Conservation (phyloP, 2,113 vertebrate species). For the Podarcis muralis region DNA sequence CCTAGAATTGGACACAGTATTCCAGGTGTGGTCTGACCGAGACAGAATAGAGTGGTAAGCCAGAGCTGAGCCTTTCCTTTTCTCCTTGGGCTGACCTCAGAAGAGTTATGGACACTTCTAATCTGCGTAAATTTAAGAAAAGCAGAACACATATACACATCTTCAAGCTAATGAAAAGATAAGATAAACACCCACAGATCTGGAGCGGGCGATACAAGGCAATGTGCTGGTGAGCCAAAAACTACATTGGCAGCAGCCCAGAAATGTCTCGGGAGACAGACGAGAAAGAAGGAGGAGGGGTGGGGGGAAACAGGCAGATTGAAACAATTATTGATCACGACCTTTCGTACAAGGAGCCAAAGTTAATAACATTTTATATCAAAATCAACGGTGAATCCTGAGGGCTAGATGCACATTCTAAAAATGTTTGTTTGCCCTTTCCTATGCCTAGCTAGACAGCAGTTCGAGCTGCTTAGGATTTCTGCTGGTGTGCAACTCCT, state of each 20-base stretch:
- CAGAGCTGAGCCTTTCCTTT: not conserved
- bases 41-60: too few relatives aligned
- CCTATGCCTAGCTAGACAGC: not conserved
- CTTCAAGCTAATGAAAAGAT: constrained; percentile 52
- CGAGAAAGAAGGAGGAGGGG: constrained; percentile 44
- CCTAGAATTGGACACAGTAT: too few relatives aligned
- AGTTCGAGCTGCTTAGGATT: not conserved
- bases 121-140: constrained; percentile 45
- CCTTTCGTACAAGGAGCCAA: constrained; percentile 61
- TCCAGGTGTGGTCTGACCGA: too few relatives aligned
- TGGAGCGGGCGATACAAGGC: constrained; percentile 43
- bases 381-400: constrained; percentile 67
- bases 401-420: constrained; percentile 51
- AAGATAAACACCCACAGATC: constrained; percentile 46
- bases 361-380: constrained; percentile 75
- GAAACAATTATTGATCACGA: constrained; percentile 73
- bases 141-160: constrained; percentile 9
- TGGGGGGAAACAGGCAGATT: constrained; percentile 49
- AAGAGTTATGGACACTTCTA: constrained; percentile 21
- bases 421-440: constrained; percentile 53
- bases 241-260: constrained; percentile 43
- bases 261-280: constrained; percentile 53
- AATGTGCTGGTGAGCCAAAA: constrained; percentile 46
- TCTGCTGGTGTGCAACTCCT: too few relatives aligned
- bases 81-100: constrained; percentile 48